phyloP scores from a whole-genome alignment of 2,888 invertebrate genomes.

The Tryphoninae sp. region DNA sequence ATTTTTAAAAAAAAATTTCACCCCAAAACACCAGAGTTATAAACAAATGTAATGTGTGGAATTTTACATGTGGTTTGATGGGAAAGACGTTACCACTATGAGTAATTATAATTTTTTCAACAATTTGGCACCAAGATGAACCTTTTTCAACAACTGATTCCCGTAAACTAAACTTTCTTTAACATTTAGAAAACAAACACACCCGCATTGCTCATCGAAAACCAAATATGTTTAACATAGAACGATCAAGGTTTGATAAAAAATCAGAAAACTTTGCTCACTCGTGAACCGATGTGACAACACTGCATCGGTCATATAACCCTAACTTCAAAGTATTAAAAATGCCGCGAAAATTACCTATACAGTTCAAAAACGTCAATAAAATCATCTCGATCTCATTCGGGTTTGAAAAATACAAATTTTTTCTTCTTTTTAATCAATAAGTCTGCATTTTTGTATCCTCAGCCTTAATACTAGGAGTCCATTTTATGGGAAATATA shows the following conservation, averaged over 20 bases:
- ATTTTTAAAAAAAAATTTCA: not conserved
- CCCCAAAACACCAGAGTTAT: not conserved
- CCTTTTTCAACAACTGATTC: not conserved
- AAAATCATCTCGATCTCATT: not conserved
- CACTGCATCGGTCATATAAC: not conserved
- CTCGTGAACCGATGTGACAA: not conserved
- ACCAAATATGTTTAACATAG: not conserved
- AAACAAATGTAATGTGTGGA: not conserved
- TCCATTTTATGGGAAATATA: too few relatives aligned
- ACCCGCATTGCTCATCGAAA: not conserved
- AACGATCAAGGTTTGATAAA: not conserved
- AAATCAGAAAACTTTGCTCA: not conserved
- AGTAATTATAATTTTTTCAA: not conserved
- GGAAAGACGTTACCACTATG: not conserved
- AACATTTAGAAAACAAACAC: not conserved
- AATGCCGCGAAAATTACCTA: not conserved
- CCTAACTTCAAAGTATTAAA: not conserved
- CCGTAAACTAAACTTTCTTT: not conserved
- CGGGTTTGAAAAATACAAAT: not conserved
- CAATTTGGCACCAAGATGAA: not conserved
- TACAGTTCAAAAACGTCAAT: not conserved
- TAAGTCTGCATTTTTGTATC: not conserved
- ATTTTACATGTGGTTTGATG: not conserved
- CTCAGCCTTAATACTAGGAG: not conserved
- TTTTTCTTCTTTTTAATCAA: not conserved